Evolutionary conservation across 64 coral and sea anemone genomes (phyloP).

Genomic region (Platygyra sinensis): DNA sequence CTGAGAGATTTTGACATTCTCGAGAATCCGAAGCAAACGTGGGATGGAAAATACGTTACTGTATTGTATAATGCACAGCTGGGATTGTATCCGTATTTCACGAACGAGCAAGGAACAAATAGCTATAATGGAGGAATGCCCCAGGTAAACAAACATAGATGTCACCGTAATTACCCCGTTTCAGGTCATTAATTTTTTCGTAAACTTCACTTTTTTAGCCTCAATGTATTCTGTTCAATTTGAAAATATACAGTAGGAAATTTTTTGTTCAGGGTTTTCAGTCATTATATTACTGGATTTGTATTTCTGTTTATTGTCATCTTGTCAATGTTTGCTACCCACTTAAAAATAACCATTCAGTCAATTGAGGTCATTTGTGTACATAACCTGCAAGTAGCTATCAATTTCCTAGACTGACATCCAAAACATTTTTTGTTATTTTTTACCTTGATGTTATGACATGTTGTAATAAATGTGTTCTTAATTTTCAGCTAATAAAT

Average conservation of each 20-base stretch:
- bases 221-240: neutral
- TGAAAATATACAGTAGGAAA: neutral
- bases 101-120: conserved; percentile 45
- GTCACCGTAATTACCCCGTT: neutral
- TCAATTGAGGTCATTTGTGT: conserved; percentile 4
- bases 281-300: neutral
- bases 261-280: neutral
- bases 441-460: neutral
- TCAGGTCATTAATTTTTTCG: conserved; percentile 3
- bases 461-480: neutral
- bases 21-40: conserved; percentile 81
- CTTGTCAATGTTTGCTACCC: too few relatives aligned
- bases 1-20: conserved; percentile 82
- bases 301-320: neutral
- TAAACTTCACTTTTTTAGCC: neutral
- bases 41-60: conserved; percentile 88
- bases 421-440: neutral
- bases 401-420: neutral
- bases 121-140: conserved; percentile 94
- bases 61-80: conserved; percentile 98
- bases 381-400: conserved; percentile 8
- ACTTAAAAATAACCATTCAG: neutral
- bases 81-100: conserved; percentile 91
- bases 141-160: conserved; percentile 67
- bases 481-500: conserved; percentile 64